Evolutionary conservation across 1,140 invertebrate genomes (phyloP), one percentile per base, ranked within the genome.

Genomic region (Halesus radiatus): DNA sequence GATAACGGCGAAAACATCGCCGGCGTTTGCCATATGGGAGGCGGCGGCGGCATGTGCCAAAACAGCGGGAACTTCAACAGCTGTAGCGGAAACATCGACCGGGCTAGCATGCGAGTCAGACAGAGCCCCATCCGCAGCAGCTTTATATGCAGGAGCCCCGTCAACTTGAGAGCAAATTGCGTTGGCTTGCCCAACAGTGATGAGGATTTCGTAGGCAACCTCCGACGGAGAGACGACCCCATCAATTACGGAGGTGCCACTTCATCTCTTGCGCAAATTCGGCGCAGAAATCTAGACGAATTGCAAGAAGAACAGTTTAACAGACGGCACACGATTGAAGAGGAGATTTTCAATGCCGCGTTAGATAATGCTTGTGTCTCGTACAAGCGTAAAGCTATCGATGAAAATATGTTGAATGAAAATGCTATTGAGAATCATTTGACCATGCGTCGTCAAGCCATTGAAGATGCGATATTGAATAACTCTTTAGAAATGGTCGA

Each of bases 381-480:
- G 0, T 75, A 60, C 54, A 75, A 75, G 37, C 22, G 72, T 15
- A 75, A 75, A 29, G 53, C 72, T 13, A 75, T 75, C 52, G 72
- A 75, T 26, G 72, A 75, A 37, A 75, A 75, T 37, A 56, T 75
- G 72, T 20, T 75, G 3, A 75, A 75, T 29, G 72, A 75, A 45
- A 75, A 32, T 22, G 72, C 54, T 8, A 72, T 72, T 13, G 68
- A 72, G 7, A 22, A n/a, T 15, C 37, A 58, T 37, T 18, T 75
- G 16, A 58, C 72, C 4, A 56, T 56, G 53, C 72, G 72, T 3
- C 53, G 72, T 29, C 72, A 75, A 20, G 72, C 54, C n/a, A 79
- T 79, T 3, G 77, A 79, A 60, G 77, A 79, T 32, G 62, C 78
- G 1, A 80, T 80, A 16, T 74, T 75, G 32, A 80, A 80, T 58